Evolutionary conservation across 2,797 vertebrate genomes (phyloP).

Genomic region (Malacoraja senta): DNA sequence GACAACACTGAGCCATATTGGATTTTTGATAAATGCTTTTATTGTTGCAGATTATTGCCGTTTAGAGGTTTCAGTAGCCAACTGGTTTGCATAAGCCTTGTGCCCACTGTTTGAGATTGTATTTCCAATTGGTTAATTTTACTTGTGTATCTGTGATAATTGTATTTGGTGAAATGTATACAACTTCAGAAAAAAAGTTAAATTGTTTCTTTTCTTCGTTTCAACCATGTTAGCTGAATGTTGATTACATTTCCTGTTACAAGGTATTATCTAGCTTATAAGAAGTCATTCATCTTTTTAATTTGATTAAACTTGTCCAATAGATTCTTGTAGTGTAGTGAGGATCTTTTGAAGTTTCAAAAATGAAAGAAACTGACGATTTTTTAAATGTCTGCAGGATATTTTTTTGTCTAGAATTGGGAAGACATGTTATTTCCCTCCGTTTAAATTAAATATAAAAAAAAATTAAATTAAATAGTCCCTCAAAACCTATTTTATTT

Average conservation of each 20-base stretch:
- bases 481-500: conserved; percentile 13
- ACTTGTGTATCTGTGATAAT: conserved; percentile 31
- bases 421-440: background rate
- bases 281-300: conserved; percentile 24
- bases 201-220: conserved; percentile 30
- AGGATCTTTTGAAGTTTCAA: background rate
- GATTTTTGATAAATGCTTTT: conserved; percentile 3
- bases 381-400: conserved; percentile 21
- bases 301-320: conserved; percentile 11
- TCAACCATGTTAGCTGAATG: conserved; percentile 33
- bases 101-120: conserved; percentile 30
- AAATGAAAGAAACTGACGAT: background rate
- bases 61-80: conserved; percentile 1
- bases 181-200: conserved; percentile 25
- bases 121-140: conserved; percentile 20
- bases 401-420: background rate
- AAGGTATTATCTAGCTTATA: conserved; percentile 33
- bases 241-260: conserved; percentile 27
- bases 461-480: background rate
- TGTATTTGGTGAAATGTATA: conserved; percentile 36
- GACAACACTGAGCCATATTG: conserved; percentile 27
- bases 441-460: background rate
- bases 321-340: background rate
- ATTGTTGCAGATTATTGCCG: conserved; percentile 3
- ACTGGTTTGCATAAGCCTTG: background rate